Conservation (phyloP, 2,888 invertebrate genomes). For the Ennomos fuscantarius region DNA sequence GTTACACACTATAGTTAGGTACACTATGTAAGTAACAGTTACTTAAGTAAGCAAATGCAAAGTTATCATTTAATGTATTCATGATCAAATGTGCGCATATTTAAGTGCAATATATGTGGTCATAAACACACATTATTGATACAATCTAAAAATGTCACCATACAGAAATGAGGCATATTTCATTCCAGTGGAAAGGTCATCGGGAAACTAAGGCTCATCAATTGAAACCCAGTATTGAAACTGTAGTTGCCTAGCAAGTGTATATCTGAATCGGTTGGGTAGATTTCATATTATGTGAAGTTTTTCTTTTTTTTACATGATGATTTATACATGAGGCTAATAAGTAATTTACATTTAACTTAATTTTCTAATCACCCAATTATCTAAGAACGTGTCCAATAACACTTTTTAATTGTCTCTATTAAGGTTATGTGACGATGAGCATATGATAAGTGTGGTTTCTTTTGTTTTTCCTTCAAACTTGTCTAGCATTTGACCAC, state of each 20-base stretch:
- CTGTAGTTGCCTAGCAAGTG: slow-evolving; percentile 28
- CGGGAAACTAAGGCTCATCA: slow-evolving; percentile 31
- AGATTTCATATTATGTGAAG: slow-evolving; percentile 22
- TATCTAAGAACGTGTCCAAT: too few species aligned
- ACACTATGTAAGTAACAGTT: too few species aligned
- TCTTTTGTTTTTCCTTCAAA: too few species aligned
- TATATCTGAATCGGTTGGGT: slow-evolving; percentile 13
- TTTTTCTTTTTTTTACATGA: too few species aligned
- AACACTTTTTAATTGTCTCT: too few species aligned
- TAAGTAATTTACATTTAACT: too few species aligned
- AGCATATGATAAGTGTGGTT: neutral
- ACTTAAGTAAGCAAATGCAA: too few species aligned
- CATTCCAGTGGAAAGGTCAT: slow-evolving; percentile 28
- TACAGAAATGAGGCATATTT: slow-evolving; percentile 28
- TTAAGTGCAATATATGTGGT: slow-evolving; percentile 1
- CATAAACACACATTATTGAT: slow-evolving; percentile 24
- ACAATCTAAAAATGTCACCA: slow-evolving; percentile 31
- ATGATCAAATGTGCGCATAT: neutral
- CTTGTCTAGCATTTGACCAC: too few species aligned
- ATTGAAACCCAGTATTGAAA: slow-evolving; percentile 28
- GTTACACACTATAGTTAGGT: too few species aligned
- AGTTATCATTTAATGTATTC: neutral
- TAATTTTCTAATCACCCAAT: too few species aligned
- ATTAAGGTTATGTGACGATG: neutral
- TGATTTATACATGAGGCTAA: too few species aligned